Base-by-base conservation (phyloP, 92 coral and sea anemone genomes). In the Micromussa lordhowensis region DNA sequence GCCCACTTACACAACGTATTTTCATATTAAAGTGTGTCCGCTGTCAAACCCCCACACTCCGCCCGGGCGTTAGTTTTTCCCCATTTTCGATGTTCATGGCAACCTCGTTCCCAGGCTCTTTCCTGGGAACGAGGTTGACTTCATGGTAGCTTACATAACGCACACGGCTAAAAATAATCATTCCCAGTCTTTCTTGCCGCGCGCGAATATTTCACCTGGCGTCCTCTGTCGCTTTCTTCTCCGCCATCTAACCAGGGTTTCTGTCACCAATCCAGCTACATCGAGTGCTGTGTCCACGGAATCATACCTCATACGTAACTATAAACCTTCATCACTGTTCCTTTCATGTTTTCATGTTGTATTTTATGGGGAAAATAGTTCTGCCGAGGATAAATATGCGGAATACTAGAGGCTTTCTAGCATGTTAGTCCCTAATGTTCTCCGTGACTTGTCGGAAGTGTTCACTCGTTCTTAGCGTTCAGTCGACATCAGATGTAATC, bases 301-400 rank as follows among this genome's bases (percentile, higher is more conserved):
- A 24, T 63, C 75, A 30, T 77, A 86, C 38, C 19, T 40, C 76
- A 86, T 77, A 78, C 89, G 89, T 86, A 86, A 86, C 89, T 86
- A 86, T 86, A 19, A 44, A 63, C 58, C 73, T 78, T 77, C 44
- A 18, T 48, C 40, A 7, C 21, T 48, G 11, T 61, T 48, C 34
- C 6, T 7, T 15, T 77, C 21, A 7, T 61, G 76, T 63, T 64
- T 16, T 55, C 21, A 26, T 66, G 10, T 17, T 75, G 73, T 30
- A 74, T 36, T 57, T 74, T 28, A 26, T 24, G 28, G 72, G 34
- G 34, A 1, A n/a, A 34, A 30, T 21, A 58, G 30, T 24, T 32
- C 44, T 13, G 5, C 69, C 29, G n/a, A 63, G 69, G 11, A 63
- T 58, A 58, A 19, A 58, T 58, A 17, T 19, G 64, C 24, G 13